Evolutionary conservation across 2,797 vertebrate species (phyloP).

Genomic region (Propithecus deckenii): DNA sequence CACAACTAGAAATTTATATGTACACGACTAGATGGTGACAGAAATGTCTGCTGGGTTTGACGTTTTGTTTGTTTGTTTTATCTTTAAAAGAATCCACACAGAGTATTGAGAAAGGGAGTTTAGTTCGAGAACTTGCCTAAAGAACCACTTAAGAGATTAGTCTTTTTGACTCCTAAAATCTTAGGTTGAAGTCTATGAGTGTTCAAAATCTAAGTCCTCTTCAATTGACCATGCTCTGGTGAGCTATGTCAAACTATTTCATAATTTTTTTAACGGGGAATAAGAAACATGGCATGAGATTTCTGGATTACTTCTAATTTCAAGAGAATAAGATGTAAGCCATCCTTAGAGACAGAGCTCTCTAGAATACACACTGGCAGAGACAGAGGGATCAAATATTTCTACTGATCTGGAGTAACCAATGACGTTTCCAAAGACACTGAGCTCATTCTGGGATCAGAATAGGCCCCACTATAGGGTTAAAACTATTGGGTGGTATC

Average conservation of each 20-base stretch:
- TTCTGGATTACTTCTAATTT: neutral
- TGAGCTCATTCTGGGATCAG: neutral
- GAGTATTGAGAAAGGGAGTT: neutral
- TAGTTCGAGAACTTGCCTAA: neutral
- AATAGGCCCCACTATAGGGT: neutral
- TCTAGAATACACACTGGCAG: neutral
- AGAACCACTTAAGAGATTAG: neutral
- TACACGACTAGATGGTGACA: neutral
- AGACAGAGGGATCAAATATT: neutral
- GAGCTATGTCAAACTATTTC: neutral
- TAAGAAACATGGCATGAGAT: neutral
- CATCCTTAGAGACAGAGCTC: neutral
- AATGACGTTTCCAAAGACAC: neutral
- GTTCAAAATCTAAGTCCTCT: neutral
- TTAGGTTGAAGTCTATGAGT: neutral
- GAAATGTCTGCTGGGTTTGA: neutral
- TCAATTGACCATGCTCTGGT: neutral
- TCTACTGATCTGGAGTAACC: neutral
- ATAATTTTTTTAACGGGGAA: neutral
- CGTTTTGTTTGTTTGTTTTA: neutral
- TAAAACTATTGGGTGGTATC: neutral
- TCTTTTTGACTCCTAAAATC: neutral
- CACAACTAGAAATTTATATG: no score
- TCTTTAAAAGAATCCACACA: neutral
- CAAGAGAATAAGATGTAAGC: neutral